A percentile compares a stretch with the other conserved stretches of the same genome.
phyloP scores from a whole-genome alignment of 2,797 vertebrate species.

The Pangasius djambal region DNA sequence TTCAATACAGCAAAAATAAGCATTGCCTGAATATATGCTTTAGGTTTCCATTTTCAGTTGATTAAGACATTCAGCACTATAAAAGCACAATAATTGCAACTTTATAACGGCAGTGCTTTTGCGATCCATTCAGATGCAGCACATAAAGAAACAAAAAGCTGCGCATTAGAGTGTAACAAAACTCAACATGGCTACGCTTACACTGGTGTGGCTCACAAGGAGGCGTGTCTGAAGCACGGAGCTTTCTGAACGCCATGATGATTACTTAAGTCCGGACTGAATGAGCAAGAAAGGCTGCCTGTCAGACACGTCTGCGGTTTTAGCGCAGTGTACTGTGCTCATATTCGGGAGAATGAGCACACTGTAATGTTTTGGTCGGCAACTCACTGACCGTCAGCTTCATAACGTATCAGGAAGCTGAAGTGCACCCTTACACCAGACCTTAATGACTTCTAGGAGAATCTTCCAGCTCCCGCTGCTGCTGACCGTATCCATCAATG shows the following conservation, averaged over 20 bases:
- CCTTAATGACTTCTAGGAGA: not conserved
- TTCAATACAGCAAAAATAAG: not conserved
- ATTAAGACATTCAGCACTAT: too few relatives aligned
- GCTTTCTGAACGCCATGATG: not conserved
- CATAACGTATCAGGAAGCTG: not conserved
- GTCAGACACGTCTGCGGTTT: not conserved
- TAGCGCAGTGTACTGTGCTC: not conserved
- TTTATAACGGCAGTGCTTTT: not conserved
- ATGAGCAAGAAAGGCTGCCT: not conserved
- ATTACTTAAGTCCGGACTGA: not conserved
- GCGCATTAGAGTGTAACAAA: too few relatives aligned
- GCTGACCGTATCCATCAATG: not conserved
- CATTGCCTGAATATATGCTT: too few relatives aligned
- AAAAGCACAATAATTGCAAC: not conserved
- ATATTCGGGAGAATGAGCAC: not conserved
- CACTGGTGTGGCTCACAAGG: not conserved
- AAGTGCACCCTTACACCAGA: not conserved
- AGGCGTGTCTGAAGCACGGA: not conserved
- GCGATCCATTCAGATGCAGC: not conserved
- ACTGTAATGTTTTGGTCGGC: not conserved
- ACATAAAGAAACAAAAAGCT: not conserved
- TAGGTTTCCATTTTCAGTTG: not conserved
- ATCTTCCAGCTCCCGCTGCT: not conserved
- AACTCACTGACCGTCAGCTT: not conserved
- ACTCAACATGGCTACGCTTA: not conserved